Evolutionary conservation across 2,113 vertebrate genomes (phyloP), one percentile per base, ranked within the genome.

Genomic region (Oreotrochilus melanogaster): DNA sequence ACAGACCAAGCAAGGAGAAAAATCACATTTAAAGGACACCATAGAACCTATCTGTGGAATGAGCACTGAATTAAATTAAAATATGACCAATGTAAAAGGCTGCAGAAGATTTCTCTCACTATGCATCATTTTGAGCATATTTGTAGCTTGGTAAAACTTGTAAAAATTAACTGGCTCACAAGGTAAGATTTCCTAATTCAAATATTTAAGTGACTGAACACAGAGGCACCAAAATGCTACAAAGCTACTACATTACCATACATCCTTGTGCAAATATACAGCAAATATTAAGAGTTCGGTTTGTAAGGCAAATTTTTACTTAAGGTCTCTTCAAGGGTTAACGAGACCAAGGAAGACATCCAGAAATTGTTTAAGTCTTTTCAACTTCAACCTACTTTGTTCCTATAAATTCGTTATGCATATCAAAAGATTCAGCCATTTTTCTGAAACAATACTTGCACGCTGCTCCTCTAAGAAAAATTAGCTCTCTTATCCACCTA

Each of bases 401-500:
- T 89, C 62, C 80, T 79, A 86, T 31, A 93, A 92, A 96, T 95
- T 96, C 66, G 31, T 94, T 83, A 95, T 57, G 84, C 82, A 93
- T 61, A 95, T 86, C 53, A 88, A 85, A 93, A 97, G 94, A 96
- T 89, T 93, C 66, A 91, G 94, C 92, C 93, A 97, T 96, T 97
- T 98, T 97, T 97, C 96, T 42, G 42, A 97, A 96, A 96, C 80
- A 96, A 69, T 65, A 94, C 97, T 93, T 65, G 16, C 91, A 95
- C 18, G 2, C 91, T 60, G 78, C 45, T 89, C 70, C 86, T 54
- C 95, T 81, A 75, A 93, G 89, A 72, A 91, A 73, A 93, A 96
- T 89, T 71, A 86, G 64, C 78, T 84, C 37, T 86, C 93, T 94
- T 86, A 58, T 65, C 75, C 19, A 0, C 54, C 71, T 93, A 18